phyloP scores from a whole-genome alignment of 1,140 invertebrate species.

The Euura lappo region DNA sequence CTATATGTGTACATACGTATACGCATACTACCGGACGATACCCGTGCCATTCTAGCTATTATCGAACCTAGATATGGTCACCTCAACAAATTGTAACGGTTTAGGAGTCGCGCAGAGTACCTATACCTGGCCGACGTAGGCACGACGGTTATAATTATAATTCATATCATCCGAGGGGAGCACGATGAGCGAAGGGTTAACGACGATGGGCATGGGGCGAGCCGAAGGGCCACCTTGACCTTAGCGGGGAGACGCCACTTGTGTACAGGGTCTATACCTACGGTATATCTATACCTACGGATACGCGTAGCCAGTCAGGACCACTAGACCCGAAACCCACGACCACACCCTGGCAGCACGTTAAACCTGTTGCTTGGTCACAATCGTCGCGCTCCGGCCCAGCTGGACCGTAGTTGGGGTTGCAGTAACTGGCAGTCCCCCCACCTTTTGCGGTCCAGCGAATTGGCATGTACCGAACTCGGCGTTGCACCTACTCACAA shows the following conservation, averaged over 20 bases:
- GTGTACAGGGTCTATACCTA: background rate
- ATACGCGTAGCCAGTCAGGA: background rate
- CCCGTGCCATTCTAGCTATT: background rate
- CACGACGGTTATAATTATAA: background rate
- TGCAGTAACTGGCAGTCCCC: background rate
- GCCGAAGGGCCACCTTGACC: background rate
- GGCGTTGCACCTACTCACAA: too few species aligned
- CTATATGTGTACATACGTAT: too few species aligned
- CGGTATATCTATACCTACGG: too few species aligned
- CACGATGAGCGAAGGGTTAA: background rate
- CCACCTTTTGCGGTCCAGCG: background rate
- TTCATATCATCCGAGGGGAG: background rate
- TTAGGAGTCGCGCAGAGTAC: background rate
- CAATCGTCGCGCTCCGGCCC: background rate
- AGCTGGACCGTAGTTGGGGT: conserved; percentile 1
- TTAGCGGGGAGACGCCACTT: background rate
- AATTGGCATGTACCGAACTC: too few species aligned
- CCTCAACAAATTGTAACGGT: background rate
- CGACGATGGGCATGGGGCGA: background rate
- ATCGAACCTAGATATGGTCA: background rate
- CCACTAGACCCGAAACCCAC: background rate
- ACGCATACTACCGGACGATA: background rate
- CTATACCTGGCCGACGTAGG: too few species aligned
- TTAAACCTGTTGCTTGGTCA: conserved; percentile 5
- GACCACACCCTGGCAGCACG: background rate